Percentiles rank a stretch among this genome's conserved stretches.
Conservation (phyloP, 2,113 vertebrate genomes). For the Potamarius usumacintae region DNA sequence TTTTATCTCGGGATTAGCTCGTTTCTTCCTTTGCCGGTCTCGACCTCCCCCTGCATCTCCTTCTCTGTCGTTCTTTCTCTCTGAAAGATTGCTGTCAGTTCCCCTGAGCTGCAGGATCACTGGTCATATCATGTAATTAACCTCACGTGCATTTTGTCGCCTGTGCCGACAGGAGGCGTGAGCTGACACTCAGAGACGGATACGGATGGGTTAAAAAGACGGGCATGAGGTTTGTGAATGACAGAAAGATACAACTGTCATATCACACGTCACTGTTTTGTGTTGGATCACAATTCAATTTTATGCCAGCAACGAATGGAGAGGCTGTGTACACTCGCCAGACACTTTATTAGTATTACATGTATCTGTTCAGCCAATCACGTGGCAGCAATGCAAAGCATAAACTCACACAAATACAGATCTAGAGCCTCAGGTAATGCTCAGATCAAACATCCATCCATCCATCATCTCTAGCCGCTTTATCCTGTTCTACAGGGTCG, state of each 20-base stretch:
- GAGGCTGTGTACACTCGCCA: background rate
- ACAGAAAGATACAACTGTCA: background rate
- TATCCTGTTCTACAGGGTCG: no score
- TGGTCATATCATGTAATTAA: constrained; percentile 47
- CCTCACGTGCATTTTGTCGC: constrained; percentile 24
- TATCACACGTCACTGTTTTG: background rate
- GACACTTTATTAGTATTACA: background rate
- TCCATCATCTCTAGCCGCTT: no score
- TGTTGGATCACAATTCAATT: background rate
- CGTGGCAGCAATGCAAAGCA: background rate
- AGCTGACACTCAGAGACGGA: background rate
- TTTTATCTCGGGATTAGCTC: constrained; percentile 22
- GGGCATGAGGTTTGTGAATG: background rate
- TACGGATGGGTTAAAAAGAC: background rate
- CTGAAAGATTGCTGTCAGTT: constrained; percentile 20
- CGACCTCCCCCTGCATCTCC: background rate
- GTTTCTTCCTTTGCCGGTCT: constrained; percentile 1
- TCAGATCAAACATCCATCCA: background rate
- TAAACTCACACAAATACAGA: background rate
- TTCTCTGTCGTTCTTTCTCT: constrained; percentile 7
- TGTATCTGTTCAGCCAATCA: background rate
- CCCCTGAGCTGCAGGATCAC: constrained; percentile 9
- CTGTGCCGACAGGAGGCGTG: background rate
- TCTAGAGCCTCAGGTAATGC: background rate
- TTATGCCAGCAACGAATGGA: background rate